Evolutionary conservation across 2,113 vertebrate genomes (phyloP), one percentile per base, ranked within the genome.

Genomic region (Micronycteris hirsuta): DNA sequence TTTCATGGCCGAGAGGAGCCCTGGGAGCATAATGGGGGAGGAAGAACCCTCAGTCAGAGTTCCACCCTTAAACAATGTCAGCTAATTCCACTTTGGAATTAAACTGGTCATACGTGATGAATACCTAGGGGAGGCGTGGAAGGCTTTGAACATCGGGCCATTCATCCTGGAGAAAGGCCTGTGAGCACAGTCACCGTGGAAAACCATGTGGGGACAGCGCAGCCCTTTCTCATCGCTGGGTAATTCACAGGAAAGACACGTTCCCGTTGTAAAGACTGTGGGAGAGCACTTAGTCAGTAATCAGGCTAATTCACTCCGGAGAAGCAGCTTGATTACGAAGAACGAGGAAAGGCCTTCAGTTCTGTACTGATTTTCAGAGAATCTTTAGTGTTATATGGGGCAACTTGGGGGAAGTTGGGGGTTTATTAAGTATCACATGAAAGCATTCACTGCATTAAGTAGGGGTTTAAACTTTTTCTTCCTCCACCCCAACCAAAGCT

Each of bases 281-380:
- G 81, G 77, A 43, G 88, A 33, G 58, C 6, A 19, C 45, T 86
- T 12, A 80, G 54, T n/a, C 82, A 28, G 73, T 78, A 92, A 96
- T 91, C 95, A 95, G 33, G 67, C 93, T 47, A n/a, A 84, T 94
- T 88, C 86, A 65, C 52, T 6, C 80, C 28, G 13, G 63, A 96
- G 97, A 92, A 93, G 93, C 76, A 54, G 41, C 89, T 52, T 81
- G 58, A 81, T 52, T 91, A 54, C 24, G n/a, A 54, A 28, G 58
- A 43, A 15, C 2, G 47, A 31, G 71, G 90, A 38, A 88, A 54
- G 68, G 36, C 77, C 71, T 90, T 61, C 24, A 19, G 49, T 84
- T 83, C 12, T 76, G 95, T 31, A 47, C 0, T 77, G 78, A 83
- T 45, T 45, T 86, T 71, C 70, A 86, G 89, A 94, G 92, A 80